Conservation (phyloP, 2,797 vertebrate genomes). For the Hemitrygon akajei region DNA sequence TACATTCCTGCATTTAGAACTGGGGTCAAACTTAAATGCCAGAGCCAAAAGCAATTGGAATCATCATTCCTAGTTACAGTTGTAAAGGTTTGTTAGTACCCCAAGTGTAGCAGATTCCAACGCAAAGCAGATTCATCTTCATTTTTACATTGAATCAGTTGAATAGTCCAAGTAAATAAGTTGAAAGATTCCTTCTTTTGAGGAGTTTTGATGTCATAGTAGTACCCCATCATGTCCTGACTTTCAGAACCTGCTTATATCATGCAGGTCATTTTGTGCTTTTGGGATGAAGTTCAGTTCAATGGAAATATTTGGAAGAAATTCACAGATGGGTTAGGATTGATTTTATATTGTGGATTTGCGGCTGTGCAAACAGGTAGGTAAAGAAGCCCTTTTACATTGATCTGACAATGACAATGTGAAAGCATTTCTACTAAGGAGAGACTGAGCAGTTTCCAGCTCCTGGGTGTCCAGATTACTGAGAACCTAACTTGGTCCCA, state of each 20-base stretch:
- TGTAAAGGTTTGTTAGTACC: neutral
- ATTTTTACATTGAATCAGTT: neutral
- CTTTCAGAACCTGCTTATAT: neutral
- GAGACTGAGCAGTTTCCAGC: no score
- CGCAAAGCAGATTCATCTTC: neutral
- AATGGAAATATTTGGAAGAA: neutral
- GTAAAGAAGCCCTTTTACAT: neutral
- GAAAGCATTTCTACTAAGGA: neutral
- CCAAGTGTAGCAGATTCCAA: neutral
- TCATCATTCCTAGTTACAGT: neutral
- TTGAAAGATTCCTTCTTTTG: neutral
- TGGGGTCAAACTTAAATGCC: neutral
- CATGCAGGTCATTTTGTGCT: neutral
- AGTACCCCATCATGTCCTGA: neutral
- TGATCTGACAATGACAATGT: neutral
- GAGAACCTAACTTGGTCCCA: no score
- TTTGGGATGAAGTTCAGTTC: neutral
- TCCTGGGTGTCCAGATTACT: no score
- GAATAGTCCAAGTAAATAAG: neutral
- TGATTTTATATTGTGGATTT: neutral
- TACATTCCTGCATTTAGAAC: neutral
- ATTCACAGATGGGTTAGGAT: neutral
- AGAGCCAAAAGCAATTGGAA: neutral
- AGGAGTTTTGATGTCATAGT: neutral
- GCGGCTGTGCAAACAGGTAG: neutral